phyloP scores from a whole-genome alignment of 2,888 invertebrate genomes.

The Xestia xanthographa region DNA sequence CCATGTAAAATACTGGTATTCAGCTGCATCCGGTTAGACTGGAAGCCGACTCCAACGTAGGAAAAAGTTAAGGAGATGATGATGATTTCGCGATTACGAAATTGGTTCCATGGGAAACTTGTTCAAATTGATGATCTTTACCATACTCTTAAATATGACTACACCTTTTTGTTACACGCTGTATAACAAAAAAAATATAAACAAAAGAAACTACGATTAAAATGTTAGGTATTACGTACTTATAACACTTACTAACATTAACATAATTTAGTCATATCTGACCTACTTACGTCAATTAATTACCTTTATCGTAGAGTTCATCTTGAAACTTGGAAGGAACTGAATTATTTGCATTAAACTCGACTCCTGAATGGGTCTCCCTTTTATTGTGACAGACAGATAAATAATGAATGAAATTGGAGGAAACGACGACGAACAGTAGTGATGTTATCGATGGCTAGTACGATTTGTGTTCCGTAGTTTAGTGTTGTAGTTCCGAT shows the following conservation, averaged over 20 bases:
- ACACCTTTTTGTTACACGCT: not conserved
- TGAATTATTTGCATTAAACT: constrained; percentile 43
- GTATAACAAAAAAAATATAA: not conserved
- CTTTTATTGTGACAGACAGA: constrained; percentile 20
- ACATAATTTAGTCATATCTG: constrained; percentile 12
- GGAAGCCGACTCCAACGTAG: too few relatives aligned
- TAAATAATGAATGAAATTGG: constrained; percentile 48
- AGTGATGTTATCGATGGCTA: constrained; percentile 32
- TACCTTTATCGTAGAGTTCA: not conserved
- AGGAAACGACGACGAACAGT: constrained; percentile 9
- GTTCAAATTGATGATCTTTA: not conserved
- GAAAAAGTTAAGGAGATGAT: too few relatives aligned
- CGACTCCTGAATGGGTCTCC: not conserved
- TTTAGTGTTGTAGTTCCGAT: too few relatives aligned
- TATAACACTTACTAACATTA: not conserved
- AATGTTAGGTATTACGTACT: not conserved
- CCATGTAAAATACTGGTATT: too few relatives aligned
- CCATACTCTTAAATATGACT: not conserved
- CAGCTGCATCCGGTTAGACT: too few relatives aligned
- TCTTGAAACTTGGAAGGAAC: constrained; percentile 10
- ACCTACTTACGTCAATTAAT: constrained; percentile 27
- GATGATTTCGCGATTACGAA: not conserved
- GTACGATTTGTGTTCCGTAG: constrained; percentile 23
- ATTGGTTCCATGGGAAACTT: not conserved
- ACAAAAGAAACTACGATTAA: not conserved